phyloP scores from a whole-genome alignment of 1,140 invertebrate genomes.

The Leucophenga varia region DNA sequence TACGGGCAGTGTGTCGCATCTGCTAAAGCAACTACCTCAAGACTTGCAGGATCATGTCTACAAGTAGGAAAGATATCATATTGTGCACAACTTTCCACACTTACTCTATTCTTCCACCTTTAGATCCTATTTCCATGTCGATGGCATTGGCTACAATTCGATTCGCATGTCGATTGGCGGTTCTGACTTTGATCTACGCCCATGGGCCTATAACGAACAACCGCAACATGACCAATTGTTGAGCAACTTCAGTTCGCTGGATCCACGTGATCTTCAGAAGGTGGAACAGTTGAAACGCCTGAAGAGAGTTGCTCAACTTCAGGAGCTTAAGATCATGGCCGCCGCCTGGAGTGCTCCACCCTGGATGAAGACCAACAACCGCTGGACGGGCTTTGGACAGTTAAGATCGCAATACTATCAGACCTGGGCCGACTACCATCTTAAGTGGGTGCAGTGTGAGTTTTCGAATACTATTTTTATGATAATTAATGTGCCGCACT shows the following conservation, averaged over 20 bases:
- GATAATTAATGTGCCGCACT: too few relatives aligned
- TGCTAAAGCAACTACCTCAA: slow-evolving; percentile 65
- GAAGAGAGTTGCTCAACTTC: slow-evolving; percentile 23
- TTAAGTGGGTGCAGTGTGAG: slow-evolving; percentile 60
- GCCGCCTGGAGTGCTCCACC: slow-evolving; percentile 82
- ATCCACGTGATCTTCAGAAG: slow-evolving; percentile 38
- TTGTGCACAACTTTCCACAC: too few relatives aligned
- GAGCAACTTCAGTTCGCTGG: slow-evolving; percentile 63
- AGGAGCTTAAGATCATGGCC: slow-evolving; percentile 62
- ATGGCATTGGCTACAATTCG: slow-evolving; percentile 75
- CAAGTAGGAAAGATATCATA: too few relatives aligned
- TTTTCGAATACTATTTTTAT: too few relatives aligned
- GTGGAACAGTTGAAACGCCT: slow-evolving; percentile 39
- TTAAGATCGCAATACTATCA: slow-evolving; percentile 73
- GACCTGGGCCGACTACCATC: slow-evolving; percentile 77
- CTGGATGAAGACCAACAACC: slow-evolving; percentile 90
- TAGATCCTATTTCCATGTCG: slow-evolving; percentile 61
- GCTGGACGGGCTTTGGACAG: slow-evolving; percentile 60
- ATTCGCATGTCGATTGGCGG: slow-evolving; percentile 80
- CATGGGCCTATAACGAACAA: slow-evolving; percentile 62
- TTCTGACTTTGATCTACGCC: slow-evolving; percentile 70
- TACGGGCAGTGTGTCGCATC: slow-evolving; percentile 80
- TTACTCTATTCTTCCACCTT: not conserved
- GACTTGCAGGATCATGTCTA: slow-evolving; percentile 65
- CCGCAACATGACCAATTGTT: slow-evolving; percentile 65